phyloP scores from a whole-genome alignment of 2,113 vertebrate genomes.

The Girardinichthys multiradiatus region DNA sequence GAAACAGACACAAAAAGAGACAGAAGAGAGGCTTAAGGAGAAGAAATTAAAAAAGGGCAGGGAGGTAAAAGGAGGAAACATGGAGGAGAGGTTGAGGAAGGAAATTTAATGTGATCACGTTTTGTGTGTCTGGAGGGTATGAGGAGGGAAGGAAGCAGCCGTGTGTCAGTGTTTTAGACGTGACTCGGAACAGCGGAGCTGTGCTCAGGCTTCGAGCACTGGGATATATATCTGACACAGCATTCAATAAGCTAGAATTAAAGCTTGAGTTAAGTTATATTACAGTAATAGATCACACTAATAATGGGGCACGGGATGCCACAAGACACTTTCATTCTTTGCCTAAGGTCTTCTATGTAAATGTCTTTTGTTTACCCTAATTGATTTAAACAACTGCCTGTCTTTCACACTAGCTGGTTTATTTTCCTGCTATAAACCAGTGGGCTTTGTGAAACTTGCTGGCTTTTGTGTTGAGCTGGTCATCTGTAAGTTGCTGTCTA shows the following conservation, averaged over 20 bases:
- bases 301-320: neutral
- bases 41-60: conserved; percentile 33
- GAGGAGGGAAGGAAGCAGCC: conserved; percentile 20
- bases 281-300: conserved; percentile 11
- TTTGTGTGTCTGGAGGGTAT: conserved; percentile 59
- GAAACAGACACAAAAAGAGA: neutral
- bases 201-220: conserved; percentile 3
- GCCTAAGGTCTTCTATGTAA: neutral
- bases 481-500: conserved; percentile 38
- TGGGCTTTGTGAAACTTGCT: neutral
- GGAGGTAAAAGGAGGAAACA: conserved; percentile 28
- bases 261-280: conserved; percentile 14
- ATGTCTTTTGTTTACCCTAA: neutral
- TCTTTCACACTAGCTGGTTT: neutral
- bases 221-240: conserved; percentile 14
- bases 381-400: conserved; percentile 14
- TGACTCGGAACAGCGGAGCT: conserved; percentile 32
- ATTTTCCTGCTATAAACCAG: conserved; percentile 8
- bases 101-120: conserved; percentile 69
- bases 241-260: conserved; percentile 31
- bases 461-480: conserved; percentile 34
- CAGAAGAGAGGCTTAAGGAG: conserved; percentile 13
- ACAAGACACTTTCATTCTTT: neutral
- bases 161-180: conserved; percentile 42
- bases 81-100: conserved; percentile 28